These are phyloP conservation scores for Phortica variegata DNA, from an alignment of 1,140 invertebrate genomes.

Conservation along the genomic window DNA sequence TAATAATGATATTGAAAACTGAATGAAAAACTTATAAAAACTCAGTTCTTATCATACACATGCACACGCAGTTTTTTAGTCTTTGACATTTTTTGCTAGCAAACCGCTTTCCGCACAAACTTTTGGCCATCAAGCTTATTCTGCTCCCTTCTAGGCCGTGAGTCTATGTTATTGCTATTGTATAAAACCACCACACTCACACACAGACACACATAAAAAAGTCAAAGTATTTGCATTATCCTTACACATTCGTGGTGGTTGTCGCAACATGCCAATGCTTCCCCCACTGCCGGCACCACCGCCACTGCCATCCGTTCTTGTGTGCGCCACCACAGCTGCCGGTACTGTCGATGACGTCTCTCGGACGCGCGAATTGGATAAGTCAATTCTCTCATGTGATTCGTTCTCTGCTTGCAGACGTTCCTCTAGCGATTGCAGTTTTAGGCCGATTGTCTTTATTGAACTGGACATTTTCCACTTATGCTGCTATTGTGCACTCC, in stretches of 20 bases:
- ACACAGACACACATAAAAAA: too few relatives aligned
- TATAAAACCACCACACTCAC: too few relatives aligned
- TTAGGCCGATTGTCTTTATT: constrained; percentile 60
- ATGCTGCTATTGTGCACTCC: constrained; percentile 8
- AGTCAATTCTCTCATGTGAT: constrained; percentile 53
- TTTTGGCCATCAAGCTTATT: not conserved
- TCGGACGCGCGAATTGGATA: constrained; percentile 31
- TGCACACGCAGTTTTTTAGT: constrained; percentile 3
- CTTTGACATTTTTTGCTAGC: constrained; percentile 23
- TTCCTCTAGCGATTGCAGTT: constrained; percentile 67
- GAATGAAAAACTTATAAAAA: constrained; percentile 22
- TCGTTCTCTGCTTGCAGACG: constrained; percentile 68
- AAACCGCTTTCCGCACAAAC: not conserved
- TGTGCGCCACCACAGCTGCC: not conserved
- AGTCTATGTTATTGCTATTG: constrained; percentile 11
- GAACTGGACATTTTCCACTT: constrained; percentile 33
- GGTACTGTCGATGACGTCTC: constrained; percentile 21
- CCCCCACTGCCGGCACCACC: constrained; percentile 1
- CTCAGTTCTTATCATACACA: constrained; percentile 8
- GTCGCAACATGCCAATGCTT: constrained; percentile 8
- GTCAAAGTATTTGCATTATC: too few relatives aligned
- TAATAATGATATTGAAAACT: constrained; percentile 16
- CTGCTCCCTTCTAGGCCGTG: too few relatives aligned
- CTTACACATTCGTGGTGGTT: too few relatives aligned
- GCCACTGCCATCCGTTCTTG: not conserved